Base-by-base conservation (phyloP, 2,888 invertebrate species). In the Andrena praecox region DNA sequence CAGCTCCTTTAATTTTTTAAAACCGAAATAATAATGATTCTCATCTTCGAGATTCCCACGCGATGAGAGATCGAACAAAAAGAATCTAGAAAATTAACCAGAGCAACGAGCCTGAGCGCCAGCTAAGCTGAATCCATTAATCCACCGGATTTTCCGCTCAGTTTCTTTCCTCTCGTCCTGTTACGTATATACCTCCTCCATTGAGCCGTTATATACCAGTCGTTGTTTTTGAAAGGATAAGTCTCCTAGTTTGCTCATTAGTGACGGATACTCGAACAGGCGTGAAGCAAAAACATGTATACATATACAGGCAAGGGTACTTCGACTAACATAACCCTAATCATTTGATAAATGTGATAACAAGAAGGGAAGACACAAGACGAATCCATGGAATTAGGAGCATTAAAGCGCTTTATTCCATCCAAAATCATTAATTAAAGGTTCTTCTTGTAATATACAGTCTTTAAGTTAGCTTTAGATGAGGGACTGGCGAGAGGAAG, bases 261-360 rank as follows among this genome's bases (percentile, higher is more conserved):
- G 88, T 79, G 84, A 80, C 72, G 79, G 77, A 77, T 84, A 85
- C 68, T 73, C 77, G 87, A 74, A 84, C 88, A 78, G 80, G 87
- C 86, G 87, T 86, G 85, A 89, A 87, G 89, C 87, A 90, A 91
- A 91, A 91, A 91, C 82, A 88, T 87, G 35, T 20, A 35, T 42
- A 42, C 12, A 5, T 16, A 42, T 42, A 16, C 33, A 10, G 20
- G 27, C 59, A 10, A 29, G 48, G 16, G 16, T 35, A 24, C 10
- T 24, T 16, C 12, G 48, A 20, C 54, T 35, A n/a, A 35, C 54
- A 52, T 42, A 54, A 35, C 42, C 42, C 29, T 66, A n/a, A 33
- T 56, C 20, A 20, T 56, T 56, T 10, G 54, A 50, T 62, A 16
- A 31, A 71, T 12, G n/a, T 8, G 42, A 42, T 42, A 42, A 16